Percentiles rank a stretch among this genome's conserved stretches.
These are phyloP conservation scores for Myotis pilosus DNA, from an alignment of 2,797 vertebrate species.

Conservation along the genomic window DNA sequence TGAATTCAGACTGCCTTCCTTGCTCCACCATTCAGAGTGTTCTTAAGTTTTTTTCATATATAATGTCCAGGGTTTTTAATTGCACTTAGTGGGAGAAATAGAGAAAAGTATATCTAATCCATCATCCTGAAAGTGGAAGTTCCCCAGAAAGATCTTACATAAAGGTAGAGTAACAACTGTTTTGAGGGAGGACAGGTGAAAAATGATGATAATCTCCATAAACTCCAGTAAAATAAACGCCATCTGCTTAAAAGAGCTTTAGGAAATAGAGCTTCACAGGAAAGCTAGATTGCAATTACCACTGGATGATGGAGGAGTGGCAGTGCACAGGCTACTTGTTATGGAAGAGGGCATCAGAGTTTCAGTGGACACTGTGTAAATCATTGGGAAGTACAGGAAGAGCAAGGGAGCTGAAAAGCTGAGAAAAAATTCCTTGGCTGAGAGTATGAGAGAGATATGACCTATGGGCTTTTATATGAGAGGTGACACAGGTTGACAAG, in stretches of 20 bases:
- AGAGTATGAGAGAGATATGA: neutral
- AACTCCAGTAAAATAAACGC: neutral
- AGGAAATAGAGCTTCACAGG: neutral
- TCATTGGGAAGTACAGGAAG: neutral
- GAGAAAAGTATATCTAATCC: neutral
- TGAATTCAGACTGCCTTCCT: neutral
- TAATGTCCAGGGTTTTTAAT: neutral
- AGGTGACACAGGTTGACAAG: neutral
- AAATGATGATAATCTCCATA: conserved; percentile 8
- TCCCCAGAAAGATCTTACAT: neutral
- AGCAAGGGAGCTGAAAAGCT: conserved; percentile 5
- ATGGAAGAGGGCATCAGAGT: neutral
- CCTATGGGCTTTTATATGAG: neutral
- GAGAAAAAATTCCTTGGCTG: neutral
- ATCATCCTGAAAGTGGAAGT: neutral
- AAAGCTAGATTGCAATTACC: neutral
- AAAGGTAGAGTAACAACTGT: neutral
- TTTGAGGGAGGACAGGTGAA: neutral
- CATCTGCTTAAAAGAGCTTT: neutral
- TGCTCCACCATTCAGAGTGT: neutral
- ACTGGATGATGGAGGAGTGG: neutral
- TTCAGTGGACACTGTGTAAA: neutral
- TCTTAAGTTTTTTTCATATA: neutral
- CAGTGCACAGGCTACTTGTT: neutral
- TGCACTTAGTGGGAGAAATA: neutral